Evolutionary conservation across 2,888 invertebrate genomes (phyloP).

Genomic region (Patella ulyssiponensis): DNA sequence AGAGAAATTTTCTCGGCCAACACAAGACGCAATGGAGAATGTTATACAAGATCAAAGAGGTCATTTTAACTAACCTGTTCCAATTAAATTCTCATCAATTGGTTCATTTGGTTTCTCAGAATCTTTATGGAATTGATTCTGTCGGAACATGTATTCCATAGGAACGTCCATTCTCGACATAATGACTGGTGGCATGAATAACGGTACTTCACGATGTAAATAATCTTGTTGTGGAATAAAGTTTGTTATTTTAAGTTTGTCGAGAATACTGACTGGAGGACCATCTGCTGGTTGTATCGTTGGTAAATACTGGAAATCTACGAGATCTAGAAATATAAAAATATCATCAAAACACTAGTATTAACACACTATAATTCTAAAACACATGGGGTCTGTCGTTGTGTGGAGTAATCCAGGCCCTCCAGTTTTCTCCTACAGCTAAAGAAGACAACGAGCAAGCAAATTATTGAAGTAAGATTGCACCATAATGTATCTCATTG

Average conservation of each 20-base stretch:
- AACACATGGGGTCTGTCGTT: no score
- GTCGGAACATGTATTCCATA: slow-evolving; percentile 63
- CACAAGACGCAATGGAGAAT: no score
- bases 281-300: slow-evolving; percentile 72
- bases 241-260: slow-evolving; percentile 48
- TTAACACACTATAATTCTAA: no score
- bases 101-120: slow-evolving; percentile 42
- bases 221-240: slow-evolving; percentile 72
- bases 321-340: slow-evolving; percentile 78
- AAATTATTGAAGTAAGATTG: no score
- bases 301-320: slow-evolving; percentile 94
- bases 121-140: slow-evolving; percentile 38
- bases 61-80: slow-evolving; percentile 50
- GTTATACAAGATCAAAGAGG: not conserved
- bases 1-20: no score
- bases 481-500: no score
- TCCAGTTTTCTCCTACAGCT: no score
- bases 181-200: slow-evolving; percentile 83
- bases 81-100: slow-evolving; percentile 55
- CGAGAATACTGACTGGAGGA: slow-evolving; percentile 48
- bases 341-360: not conserved
- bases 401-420: no score
- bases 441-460: no score
- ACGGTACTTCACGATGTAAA: slow-evolving; percentile 77
- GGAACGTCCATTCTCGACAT: slow-evolving; percentile 84